Conservation (phyloP, 2,888 invertebrate genomes). For the Creontiades dilutus region DNA sequence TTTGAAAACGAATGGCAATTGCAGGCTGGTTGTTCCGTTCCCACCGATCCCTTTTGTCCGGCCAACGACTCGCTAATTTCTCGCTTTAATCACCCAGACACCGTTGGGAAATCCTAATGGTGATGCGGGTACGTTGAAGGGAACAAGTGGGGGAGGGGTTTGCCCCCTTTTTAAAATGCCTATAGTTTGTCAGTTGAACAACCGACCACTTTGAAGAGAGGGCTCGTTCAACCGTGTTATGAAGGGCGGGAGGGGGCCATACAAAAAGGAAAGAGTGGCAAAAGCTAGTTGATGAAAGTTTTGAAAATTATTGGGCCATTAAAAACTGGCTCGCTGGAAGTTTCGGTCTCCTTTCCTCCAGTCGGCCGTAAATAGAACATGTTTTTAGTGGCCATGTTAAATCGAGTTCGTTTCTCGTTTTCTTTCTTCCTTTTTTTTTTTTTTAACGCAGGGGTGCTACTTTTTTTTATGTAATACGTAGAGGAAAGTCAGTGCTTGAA, state of each 20-base stretch:
- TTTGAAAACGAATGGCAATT: constrained; percentile 36
- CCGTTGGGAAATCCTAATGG: constrained; percentile 51
- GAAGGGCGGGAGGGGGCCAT: not conserved
- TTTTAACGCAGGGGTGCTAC: not conserved
- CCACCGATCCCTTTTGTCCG: constrained; percentile 7
- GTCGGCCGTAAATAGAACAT: constrained; percentile 15
- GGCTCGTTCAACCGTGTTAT: not conserved
- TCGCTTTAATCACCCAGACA: constrained; percentile 52
- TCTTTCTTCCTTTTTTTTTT: not conserved
- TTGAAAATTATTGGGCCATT: constrained; percentile 57
- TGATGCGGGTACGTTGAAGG: not conserved
- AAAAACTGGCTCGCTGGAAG: constrained; percentile 38
- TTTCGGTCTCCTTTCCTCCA: not conserved
- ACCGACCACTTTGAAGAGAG: constrained; percentile 47
- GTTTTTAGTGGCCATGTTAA: constrained; percentile 16
- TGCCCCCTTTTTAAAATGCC: constrained; percentile 45
- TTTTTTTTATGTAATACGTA: not conserved
- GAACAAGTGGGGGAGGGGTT: not conserved
- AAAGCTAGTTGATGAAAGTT: constrained; percentile 52
- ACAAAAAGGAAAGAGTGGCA: not conserved
- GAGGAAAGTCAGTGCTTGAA: constrained; percentile 1
- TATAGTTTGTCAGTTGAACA: constrained; percentile 56
- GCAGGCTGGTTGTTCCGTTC: not conserved
- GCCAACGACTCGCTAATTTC: constrained; percentile 53
- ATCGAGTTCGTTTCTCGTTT: not conserved